Evolutionary conservation across 1,140 invertebrate species (phyloP).

Genomic region (Cepaea nemoralis): DNA sequence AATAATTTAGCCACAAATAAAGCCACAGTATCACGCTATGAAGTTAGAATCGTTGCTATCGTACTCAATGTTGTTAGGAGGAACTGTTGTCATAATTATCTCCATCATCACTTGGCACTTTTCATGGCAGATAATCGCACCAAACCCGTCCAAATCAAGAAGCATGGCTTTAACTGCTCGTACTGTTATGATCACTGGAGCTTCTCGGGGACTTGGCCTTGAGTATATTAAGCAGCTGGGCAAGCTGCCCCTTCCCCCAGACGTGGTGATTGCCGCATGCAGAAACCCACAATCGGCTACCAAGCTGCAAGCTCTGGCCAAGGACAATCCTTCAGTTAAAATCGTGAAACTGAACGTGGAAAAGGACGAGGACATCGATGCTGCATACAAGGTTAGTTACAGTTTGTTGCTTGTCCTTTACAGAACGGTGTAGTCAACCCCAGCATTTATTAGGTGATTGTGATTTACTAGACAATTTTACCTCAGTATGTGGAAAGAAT

Average conservation of each 20-base stretch:
- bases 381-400: constrained; percentile 15
- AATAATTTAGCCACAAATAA: neutral
- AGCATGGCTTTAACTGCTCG: constrained; percentile 17
- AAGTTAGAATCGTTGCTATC: neutral
- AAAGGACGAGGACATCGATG: constrained; percentile 35
- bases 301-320: constrained; percentile 70
- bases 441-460: no score
- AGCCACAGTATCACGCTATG: neutral
- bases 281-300: constrained; percentile 77
- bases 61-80: neutral
- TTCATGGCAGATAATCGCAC: neutral
- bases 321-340: neutral
- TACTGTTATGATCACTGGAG: constrained; percentile 84
- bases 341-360: constrained; percentile 43
- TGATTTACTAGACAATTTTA: no score
- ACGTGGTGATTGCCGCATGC: constrained; percentile 80
- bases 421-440: no score
- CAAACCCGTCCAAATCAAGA: neutral
- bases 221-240: constrained; percentile 83
- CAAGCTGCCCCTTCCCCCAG: constrained; percentile 54
- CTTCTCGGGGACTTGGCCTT: constrained; percentile 88
- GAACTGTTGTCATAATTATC: neutral
- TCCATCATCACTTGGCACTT: neutral
- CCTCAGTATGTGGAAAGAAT: no score
- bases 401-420: no score